Evolutionary conservation across 2,113 vertebrate genomes (phyloP), one percentile per base, ranked within the genome.

Genomic region (Cavia porcellus): DNA sequence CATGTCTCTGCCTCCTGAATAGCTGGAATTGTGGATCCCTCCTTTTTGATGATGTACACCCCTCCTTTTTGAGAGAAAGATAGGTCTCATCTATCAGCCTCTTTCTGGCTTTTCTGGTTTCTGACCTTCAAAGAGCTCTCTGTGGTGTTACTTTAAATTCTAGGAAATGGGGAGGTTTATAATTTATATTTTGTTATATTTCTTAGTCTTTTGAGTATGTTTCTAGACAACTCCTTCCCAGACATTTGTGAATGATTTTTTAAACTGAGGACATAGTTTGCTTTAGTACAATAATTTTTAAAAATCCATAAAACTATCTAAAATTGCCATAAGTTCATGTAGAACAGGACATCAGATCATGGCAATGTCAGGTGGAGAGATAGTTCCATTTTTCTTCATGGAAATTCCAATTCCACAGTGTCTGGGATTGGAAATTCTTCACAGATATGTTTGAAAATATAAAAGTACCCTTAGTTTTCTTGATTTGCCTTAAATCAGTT

Each of bases 161-260:
- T 81, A 92, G 62, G 42, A 22, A 6, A 89, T 32, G 42, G 38
- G 55, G 14, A 94, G 14, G 79, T 68, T 96, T 81, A 30, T 77
- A 4, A 80, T 45, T 96, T 89, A 50, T 38, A 13, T 55, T 94
- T 89, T 62, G 12, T 81, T 94, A 94, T 35, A 8, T 45, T 97
- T 86, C 47, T 93, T 86, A 93, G 95, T 80, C 15, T 11, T 24
- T 92, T 66, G 83, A 72, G 74, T 89, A 91, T 55, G 35, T 95
- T 96, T 92, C 38, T 86, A 50, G 87, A 96, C 28, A 93, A 74
- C 47, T 80, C 15, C 35, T 96, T 96, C 30, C 68, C 83, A 92
- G 79, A 74, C 38, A 77, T 86, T 94, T 32, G 17, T 62, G 17
- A 75, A 90, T 64, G 82, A 15, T 35, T 90, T 68, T 90, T 74